phyloP scores from a whole-genome alignment of 1,140 invertebrate species.

The Coenobita brevimanus region DNA sequence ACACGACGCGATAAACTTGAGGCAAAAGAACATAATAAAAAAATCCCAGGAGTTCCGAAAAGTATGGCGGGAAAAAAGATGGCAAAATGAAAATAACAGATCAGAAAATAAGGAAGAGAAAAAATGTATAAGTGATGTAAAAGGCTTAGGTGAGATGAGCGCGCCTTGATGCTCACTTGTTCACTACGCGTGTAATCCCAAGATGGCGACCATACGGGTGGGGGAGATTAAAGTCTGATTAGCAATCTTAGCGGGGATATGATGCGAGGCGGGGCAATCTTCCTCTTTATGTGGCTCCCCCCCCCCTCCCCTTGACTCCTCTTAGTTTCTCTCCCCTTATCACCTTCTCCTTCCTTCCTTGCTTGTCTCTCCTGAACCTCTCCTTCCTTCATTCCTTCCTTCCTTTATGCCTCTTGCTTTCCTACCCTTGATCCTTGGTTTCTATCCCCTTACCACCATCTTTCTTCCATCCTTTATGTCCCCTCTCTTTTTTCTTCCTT shows the following conservation, averaged over 20 bases:
- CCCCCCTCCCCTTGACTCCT: background rate
- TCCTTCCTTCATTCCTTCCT: too few species aligned
- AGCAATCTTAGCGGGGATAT: slow-evolving; percentile 57
- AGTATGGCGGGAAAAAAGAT: background rate
- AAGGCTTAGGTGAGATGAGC: background rate
- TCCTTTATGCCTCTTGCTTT: too few species aligned
- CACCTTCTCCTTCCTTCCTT: background rate
- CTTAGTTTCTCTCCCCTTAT: background rate
- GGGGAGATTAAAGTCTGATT: slow-evolving; percentile 56
- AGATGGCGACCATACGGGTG: slow-evolving; percentile 60
- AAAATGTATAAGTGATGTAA: background rate
- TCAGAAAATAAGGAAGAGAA: too few species aligned
- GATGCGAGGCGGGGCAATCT: slow-evolving; percentile 50
- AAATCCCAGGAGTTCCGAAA: background rate
- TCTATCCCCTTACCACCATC: too few species aligned
- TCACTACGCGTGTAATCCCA: slow-evolving; percentile 58
- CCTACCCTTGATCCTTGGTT: too few species aligned
- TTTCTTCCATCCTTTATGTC: too few species aligned
- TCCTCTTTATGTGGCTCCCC: slow-evolving; percentile 24
- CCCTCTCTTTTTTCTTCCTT: background rate
- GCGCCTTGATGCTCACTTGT: slow-evolving; percentile 52
- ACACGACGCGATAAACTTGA: too few species aligned
- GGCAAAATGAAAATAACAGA: too few species aligned
- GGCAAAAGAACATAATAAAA: background rate
- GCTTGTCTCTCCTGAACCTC: too few species aligned